phyloP scores from a whole-genome alignment of 2,113 vertebrate species.

The Helogale parvula region DNA sequence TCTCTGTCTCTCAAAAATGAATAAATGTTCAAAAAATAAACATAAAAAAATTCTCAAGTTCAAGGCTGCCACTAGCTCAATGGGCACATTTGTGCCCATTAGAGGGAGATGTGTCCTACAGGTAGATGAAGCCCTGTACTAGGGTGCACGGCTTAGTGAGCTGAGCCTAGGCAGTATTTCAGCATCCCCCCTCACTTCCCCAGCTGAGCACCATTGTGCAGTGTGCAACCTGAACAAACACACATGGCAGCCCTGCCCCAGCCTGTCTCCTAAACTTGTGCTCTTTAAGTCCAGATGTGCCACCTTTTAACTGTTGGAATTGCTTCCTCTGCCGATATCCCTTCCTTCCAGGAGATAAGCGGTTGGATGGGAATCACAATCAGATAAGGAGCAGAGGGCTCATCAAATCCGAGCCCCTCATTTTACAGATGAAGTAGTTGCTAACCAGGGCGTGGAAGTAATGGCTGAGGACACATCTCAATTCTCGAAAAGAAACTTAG shows the following conservation, averaged over 20 bases:
- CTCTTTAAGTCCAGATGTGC: neutral
- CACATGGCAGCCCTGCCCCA: neutral
- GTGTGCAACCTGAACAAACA: neutral
- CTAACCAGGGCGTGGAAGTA: neutral
- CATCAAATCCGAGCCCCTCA: neutral
- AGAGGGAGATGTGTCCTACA: neutral
- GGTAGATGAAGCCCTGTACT: neutral
- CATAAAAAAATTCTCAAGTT: neutral
- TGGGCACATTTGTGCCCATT: too few species aligned
- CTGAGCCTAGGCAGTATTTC: neutral
- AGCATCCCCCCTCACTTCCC: accelerated
- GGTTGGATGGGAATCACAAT: neutral
- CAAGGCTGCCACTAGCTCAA: neutral
- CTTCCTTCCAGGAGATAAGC: neutral
- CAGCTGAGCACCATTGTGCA: neutral
- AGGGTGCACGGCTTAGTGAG: neutral
- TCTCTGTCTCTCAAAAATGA: too few species aligned
- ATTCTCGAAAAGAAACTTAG: neutral
- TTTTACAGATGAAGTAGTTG: neutral
- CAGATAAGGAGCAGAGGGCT: neutral
- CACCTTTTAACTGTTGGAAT: neutral
- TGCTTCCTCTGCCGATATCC: too few species aligned
- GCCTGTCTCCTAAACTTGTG: neutral
- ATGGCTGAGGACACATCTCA: neutral
- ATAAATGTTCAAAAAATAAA: too few species aligned